Evolutionary conservation across 2,113 vertebrate species (phyloP).

Genomic region (Melospiza melodia): DNA sequence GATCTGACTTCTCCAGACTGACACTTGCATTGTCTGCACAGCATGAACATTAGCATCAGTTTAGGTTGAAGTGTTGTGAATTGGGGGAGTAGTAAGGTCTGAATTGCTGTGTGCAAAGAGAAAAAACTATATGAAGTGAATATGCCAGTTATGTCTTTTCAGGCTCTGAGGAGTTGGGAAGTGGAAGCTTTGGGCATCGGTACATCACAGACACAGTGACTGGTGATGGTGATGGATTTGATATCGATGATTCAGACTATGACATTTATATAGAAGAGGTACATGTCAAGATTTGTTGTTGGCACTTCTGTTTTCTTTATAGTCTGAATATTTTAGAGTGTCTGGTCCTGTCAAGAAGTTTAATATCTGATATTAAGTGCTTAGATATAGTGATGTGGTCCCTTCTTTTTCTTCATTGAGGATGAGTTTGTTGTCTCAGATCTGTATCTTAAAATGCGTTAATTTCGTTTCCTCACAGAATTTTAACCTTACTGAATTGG

Average conservation of each 20-base stretch:
- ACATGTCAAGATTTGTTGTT: constrained; percentile 6
- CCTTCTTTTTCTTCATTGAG: background rate
- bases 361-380: background rate
- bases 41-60: background rate
- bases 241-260: constrained; percentile 87
- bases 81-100: background rate
- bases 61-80: background rate
- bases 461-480: background rate
- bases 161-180: constrained; percentile 84
- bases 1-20: background rate
- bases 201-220: constrained; percentile 75
- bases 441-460: background rate
- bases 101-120: background rate
- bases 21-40: background rate
- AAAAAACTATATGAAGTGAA: background rate
- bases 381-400: background rate
- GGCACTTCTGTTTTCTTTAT: background rate
- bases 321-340: background rate
- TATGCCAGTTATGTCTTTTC: constrained; percentile 13
- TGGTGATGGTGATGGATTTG: constrained; percentile 81
- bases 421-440: background rate
- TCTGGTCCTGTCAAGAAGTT: background rate
- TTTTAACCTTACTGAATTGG: background rate
- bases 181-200: constrained; percentile 78
- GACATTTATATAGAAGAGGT: constrained; percentile 93